A percentile compares a stretch with the other conserved stretches of the same genome.
These are phyloP conservation scores for Sylvilagus bachmani DNA, from an alignment of 2,113 vertebrate genomes.

Conservation along the genomic window DNA sequence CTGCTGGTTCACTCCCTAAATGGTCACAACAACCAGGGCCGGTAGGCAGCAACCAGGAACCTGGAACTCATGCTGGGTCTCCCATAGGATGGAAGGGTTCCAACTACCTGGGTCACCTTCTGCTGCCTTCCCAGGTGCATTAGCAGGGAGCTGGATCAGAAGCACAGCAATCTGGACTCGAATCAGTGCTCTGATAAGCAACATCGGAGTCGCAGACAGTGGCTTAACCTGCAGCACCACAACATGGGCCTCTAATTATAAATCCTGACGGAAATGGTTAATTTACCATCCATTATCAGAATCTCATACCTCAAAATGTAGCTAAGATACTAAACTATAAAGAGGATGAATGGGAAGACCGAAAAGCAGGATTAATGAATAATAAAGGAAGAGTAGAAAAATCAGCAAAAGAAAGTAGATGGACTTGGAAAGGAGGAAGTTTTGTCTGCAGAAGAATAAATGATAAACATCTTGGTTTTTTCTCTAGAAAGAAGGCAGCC, in stretches of 20 bases:
- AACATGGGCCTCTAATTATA: not conserved
- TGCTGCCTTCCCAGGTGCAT: too few relatives aligned
- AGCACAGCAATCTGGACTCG: too few relatives aligned
- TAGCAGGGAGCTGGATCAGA: too few relatives aligned
- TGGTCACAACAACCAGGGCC: too few relatives aligned
- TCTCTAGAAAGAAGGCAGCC: not conserved
- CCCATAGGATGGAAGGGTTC: too few relatives aligned
- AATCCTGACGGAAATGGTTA: constrained; percentile 15
- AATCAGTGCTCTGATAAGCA: too few relatives aligned
- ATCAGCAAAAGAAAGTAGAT: not conserved
- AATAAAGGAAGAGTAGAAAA: constrained; percentile 22
- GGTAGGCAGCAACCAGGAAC: too few relatives aligned
- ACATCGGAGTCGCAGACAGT: too few relatives aligned
- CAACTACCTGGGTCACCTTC: too few relatives aligned
- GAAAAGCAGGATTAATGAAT: constrained; percentile 27
- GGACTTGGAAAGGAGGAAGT: not conserved
- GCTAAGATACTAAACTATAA: not conserved
- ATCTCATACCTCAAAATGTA: not conserved
- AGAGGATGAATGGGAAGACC: not conserved
- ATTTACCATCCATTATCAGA: constrained; percentile 32
- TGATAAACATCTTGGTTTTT: constrained; percentile 44
- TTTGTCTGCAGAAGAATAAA: constrained; percentile 49
- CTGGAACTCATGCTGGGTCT: too few relatives aligned
- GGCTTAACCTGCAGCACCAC: too few relatives aligned
- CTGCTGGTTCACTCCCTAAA: too few relatives aligned